Conservation (phyloP, 1,140 invertebrate species). For the Teleogryllus occipitalis region DNA sequence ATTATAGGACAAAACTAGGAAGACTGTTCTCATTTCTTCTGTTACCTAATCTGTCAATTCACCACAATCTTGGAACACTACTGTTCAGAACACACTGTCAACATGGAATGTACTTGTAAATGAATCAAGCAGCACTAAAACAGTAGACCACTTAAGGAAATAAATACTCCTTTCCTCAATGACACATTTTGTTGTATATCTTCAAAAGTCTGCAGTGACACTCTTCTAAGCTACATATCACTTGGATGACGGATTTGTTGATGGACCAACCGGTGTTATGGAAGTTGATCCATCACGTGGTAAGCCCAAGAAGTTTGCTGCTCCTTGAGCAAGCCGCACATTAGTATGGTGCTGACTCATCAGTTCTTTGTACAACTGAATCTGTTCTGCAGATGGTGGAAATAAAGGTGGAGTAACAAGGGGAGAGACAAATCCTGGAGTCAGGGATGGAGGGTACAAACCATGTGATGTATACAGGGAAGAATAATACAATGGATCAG, state of each 20-base stretch:
- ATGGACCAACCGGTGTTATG: constrained; percentile 19
- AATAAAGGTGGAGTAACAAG: constrained; percentile 8
- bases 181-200: too few species aligned
- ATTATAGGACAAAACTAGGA: too few species aligned
- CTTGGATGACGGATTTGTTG: constrained; percentile 17
- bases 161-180: too few species aligned
- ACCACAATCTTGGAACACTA: too few species aligned
- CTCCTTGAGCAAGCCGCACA: neutral
- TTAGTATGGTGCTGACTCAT: constrained; percentile 10
- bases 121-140: too few species aligned
- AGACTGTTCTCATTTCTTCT: too few species aligned
- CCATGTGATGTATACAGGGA: constrained; percentile 12
- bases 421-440: constrained; percentile 10
- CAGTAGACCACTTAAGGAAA: too few species aligned
- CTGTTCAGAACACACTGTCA: too few species aligned
- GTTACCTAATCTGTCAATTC: too few species aligned
- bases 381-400: constrained; percentile 17
- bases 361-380: constrained; percentile 21
- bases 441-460: neutral
- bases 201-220: too few species aligned
- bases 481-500: constrained; percentile 18
- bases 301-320: constrained; percentile 17
- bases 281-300: constrained; percentile 22
- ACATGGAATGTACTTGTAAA: too few species aligned
- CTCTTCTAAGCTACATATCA: neutral